Percentiles rank a stretch among this genome's conserved stretches.
Conservation (phyloP, 2,113 vertebrate genomes). For the Tretioscincus oriximinensis region DNA sequence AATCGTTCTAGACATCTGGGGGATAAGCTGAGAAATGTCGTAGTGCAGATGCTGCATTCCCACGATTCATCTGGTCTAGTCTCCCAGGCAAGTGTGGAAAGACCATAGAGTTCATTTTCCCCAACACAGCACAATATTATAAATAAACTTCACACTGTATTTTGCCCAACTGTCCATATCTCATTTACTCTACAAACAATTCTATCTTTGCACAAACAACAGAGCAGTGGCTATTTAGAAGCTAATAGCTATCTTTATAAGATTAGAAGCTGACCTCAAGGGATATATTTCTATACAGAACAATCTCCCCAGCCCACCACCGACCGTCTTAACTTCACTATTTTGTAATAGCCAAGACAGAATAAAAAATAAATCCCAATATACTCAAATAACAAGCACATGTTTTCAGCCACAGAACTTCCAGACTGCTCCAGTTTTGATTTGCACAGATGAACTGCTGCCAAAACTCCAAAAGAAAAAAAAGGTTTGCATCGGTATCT, state of each 20-base stretch:
- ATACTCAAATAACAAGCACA: conserved; percentile 6
- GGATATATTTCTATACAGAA: background rate
- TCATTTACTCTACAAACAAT: background rate
- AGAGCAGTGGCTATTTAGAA: background rate
- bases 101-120: no score
- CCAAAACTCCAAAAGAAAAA: conserved; percentile 34
- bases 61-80: no score
- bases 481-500: background rate
- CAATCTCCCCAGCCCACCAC: background rate
- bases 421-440: conserved; percentile 9
- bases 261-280: background rate
- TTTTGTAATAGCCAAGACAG: background rate
- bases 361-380: conserved; percentile 1
- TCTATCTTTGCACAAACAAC: background rate
- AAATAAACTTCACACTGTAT: background rate
- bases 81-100: no score
- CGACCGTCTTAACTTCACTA: background rate
- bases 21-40: no score
- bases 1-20: no score
- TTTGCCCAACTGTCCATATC: background rate
- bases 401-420: conserved; percentile 11
- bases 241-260: background rate
- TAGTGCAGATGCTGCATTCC: no score
- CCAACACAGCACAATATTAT: background rate
- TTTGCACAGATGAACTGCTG: conserved; percentile 15